phyloP scores from a whole-genome alignment of 2,888 invertebrate genomes.

The Parochlus steinenii region DNA sequence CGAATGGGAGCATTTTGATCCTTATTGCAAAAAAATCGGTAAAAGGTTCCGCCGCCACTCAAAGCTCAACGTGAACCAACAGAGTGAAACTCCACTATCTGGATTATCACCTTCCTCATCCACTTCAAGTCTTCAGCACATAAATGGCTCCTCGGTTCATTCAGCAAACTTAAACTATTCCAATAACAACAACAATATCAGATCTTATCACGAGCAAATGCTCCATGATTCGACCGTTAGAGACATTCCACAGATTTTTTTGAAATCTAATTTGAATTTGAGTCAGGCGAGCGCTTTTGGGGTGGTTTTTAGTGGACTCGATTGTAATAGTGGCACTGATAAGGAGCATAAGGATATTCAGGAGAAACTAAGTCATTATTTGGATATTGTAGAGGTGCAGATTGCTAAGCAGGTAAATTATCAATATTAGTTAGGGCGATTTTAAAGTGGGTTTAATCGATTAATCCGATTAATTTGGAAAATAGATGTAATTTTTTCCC shows the following conservation, averaged over 20 bases:
- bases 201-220: constrained; percentile 6
- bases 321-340: constrained; percentile 22
- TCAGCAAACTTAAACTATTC: no score
- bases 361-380: constrained; percentile 82
- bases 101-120: constrained; percentile 11
- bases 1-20: constrained; percentile 66
- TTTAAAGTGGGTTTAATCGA: no score
- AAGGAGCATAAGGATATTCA: constrained; percentile 37
- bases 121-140: constrained; percentile 13
- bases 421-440: no score
- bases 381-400: constrained; percentile 88
- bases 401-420: constrained; percentile 63
- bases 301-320: constrained; percentile 62
- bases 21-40: constrained; percentile 65
- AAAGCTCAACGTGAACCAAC: constrained; percentile 24
- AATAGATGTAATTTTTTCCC: no score
- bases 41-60: constrained; percentile 46
- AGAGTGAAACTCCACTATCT: constrained; percentile 15
- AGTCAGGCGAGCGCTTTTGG: constrained; percentile 67
- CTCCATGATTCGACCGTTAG: constrained; percentile 26
- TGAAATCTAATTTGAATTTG: constrained; percentile 60
- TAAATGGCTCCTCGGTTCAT: constrained; percentile 1
- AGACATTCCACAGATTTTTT: constrained; percentile 72
- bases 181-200: no score
- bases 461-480: no score